These are phyloP conservation scores for Thalassaphorura encarpata DNA, from an alignment of 1,140 invertebrate species.

Conservation along the genomic window DNA sequence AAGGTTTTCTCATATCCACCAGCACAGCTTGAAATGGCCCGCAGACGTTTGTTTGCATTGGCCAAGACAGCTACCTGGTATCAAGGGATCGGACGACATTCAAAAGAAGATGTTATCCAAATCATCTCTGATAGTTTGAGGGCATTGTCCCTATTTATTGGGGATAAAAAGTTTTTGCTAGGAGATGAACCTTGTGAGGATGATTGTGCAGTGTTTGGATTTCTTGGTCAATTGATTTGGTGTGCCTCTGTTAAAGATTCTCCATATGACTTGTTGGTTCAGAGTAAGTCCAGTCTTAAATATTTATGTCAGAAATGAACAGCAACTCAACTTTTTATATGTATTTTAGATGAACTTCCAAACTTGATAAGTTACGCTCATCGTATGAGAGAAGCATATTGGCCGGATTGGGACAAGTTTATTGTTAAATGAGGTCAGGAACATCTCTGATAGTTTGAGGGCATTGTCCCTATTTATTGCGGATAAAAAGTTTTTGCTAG, in stretches of 20 bases:
- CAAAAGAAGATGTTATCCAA: not conserved
- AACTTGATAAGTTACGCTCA: not conserved
- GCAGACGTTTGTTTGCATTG: not conserved
- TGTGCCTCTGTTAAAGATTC: conserved; percentile 37
- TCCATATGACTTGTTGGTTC: conserved; percentile 33
- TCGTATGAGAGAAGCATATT: not conserved
- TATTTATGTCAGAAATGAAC: not conserved
- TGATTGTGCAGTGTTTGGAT: conserved; percentile 41
- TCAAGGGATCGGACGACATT: not conserved
- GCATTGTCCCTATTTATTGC: conserved; percentile 19
- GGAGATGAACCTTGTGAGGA: conserved; percentile 38
- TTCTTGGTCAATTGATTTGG: conserved; percentile 38
- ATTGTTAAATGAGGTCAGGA: not conserved
- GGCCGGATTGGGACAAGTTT: not conserved
- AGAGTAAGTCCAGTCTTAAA: conserved; percentile 25
- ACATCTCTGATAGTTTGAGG: not conserved
- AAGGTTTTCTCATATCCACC: not conserved
- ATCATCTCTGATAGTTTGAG: not conserved
- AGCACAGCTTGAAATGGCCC: not conserved
- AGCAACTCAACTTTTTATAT: not conserved
- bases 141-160: conserved; percentile 18
- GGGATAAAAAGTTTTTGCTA: conserved; percentile 35
- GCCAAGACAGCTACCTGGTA: not conserved
- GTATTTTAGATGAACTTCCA: not conserved
- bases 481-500: conserved; percentile 36